These are phyloP conservation scores for Ianthella basta DNA, from an alignment of 37 sponge, comb jelly and placozoan species.

Conservation along the genomic window DNA sequence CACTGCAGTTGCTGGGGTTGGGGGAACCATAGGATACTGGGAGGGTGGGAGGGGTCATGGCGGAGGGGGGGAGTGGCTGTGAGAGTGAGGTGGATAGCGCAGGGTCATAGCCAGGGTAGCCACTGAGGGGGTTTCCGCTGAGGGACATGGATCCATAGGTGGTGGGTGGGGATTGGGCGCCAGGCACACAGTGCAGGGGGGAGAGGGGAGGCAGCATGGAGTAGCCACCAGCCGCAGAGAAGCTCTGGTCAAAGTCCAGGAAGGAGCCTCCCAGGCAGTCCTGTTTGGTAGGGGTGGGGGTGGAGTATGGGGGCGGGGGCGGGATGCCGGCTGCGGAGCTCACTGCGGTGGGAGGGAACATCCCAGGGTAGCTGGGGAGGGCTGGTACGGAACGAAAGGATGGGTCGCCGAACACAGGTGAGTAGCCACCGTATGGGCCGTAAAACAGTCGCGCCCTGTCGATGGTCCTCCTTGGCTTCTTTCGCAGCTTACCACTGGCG, in stretches of 20 bases:
- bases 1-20: slow-evolving; percentile 4
- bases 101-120: background rate
- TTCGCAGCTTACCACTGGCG: slow-evolving; percentile 83
- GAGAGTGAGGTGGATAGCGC: slow-evolving; percentile 1
- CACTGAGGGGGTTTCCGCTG: background rate
- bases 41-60: slow-evolving; percentile 14
- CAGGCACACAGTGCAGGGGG: slow-evolving; percentile 45
- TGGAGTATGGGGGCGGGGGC: slow-evolving; percentile 20
- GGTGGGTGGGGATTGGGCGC: slow-evolving; percentile 51
- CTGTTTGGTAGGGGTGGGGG: background rate
- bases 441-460: slow-evolving; percentile 46
- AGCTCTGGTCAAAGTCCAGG: slow-evolving; percentile 18
- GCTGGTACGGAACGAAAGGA: slow-evolving; percentile 56
- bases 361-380: slow-evolving; percentile 21
- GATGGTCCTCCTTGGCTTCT: slow-evolving; percentile 73
- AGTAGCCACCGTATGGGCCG: slow-evolving; percentile 28
- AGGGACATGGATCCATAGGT: slow-evolving; percentile 40
- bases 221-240: slow-evolving; percentile 28
- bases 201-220: slow-evolving; percentile 46
- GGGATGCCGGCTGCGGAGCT: background rate
- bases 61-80: slow-evolving; percentile 28
- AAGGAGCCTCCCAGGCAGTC: slow-evolving; percentile 22
- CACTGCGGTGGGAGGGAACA: background rate
- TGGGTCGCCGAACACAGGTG: slow-evolving; percentile 37
- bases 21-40: slow-evolving; percentile 11